A percentile compares a stretch with the other conserved stretches of the same genome.
Evolutionary conservation across 2,113 vertebrate genomes (phyloP).

Genomic region (Todiramphus chloris): DNA sequence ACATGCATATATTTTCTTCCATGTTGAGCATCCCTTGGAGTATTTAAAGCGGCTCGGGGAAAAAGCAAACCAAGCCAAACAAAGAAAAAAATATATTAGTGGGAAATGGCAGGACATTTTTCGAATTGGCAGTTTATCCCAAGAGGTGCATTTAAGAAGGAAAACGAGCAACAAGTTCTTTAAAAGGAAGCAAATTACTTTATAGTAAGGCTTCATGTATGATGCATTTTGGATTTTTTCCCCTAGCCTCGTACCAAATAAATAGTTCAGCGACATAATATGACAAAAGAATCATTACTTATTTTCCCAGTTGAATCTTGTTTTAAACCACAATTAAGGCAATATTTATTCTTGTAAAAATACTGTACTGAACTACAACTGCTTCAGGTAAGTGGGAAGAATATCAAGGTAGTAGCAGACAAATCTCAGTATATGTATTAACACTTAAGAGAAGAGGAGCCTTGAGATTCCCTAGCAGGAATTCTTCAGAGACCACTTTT

Average conservation of each 20-base stretch:
- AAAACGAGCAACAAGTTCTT: conserved; percentile 58
- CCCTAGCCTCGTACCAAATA: neutral
- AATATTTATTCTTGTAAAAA: conserved; percentile 31
- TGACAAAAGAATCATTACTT: neutral
- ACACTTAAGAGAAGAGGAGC: neutral
- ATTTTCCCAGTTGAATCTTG: neutral
- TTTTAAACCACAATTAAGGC: neutral
- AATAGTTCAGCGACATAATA: conserved; percentile 4
- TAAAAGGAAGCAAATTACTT: conserved; percentile 55
- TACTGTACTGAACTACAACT: neutral
- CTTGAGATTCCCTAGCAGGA: neutral
- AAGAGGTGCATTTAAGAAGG: conserved; percentile 60
- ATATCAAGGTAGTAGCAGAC: neutral
- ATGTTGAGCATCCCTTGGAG: neutral
- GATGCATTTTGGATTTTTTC: conserved; percentile 9
- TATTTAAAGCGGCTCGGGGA: conserved; percentile 23
- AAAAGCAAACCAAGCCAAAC: conserved; percentile 39
- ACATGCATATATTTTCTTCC: neutral
- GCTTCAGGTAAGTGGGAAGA: neutral
- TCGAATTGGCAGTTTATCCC: conserved; percentile 58
- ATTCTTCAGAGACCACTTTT: neutral
- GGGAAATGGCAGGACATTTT: conserved; percentile 63
- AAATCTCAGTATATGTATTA: neutral
- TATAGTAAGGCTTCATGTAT: neutral
- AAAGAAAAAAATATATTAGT: conserved; percentile 5